Evolutionary conservation across 2,797 vertebrate genomes (phyloP), one percentile per base, ranked within the genome.

Genomic region (Lates japonicus): DNA sequence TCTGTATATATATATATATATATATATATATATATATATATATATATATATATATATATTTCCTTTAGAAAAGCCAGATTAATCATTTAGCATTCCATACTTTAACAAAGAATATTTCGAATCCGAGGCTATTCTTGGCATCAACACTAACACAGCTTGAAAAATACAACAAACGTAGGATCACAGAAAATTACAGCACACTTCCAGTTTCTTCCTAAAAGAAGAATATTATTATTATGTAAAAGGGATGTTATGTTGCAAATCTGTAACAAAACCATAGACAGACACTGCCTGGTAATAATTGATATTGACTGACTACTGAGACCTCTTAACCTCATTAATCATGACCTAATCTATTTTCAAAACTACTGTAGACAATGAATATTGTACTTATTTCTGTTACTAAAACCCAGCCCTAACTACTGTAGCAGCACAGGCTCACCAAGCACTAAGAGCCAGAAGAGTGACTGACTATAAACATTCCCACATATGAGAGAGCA

Each of bases 401-500:
- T 77, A 0, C 0, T 48, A 19, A 46, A 68, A 70, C 2, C n/a
- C n/a, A 48, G 31, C 41, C 49, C 20, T 25, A 70, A 76, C 48
- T 48, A 46, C 58, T 76, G 75, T 19, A 80, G 69, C 71, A 58
- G n/a, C 67, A 61, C 68, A 72, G 71, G 25, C 59, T 52, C 6
- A 1, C 58, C 59, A 65, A 80, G 57, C 70, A 65, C 60, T 14
- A 29, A 70, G 31, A 82, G 70, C 31, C 51, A 75, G 33, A 46
- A 58, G 62, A 81, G 63, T 71, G 74, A 78, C 70, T 46, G 70
- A 84, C 61, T 81, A 48, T 76, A n/a, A 64, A 85, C 31, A 25
- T 88, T 90, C 86, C 71, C 77, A 84, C 85, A n/a, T n/a, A 87
- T 66, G 48, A 78, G 31, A 88, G 74, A 84, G 77, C 88, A 87